phyloP scores from a whole-genome alignment of 2,797 vertebrate genomes.

The Menidia menidia region DNA sequence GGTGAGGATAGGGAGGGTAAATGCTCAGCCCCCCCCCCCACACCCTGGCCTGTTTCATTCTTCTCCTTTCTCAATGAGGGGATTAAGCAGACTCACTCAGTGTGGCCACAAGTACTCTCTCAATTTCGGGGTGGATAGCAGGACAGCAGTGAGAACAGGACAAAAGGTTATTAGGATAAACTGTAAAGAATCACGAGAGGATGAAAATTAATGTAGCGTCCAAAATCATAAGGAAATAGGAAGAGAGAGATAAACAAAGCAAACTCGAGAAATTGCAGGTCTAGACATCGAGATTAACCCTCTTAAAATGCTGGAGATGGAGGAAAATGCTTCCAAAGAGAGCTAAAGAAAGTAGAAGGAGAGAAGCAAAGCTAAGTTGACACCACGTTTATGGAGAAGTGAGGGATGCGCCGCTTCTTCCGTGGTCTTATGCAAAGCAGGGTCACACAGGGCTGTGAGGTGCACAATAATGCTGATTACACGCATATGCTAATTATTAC shows the following conservation, averaged over 20 bases:
- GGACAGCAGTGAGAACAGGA: conserved; percentile 63
- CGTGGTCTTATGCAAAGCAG: conserved; percentile 86
- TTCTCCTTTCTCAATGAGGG: conserved; percentile 84
- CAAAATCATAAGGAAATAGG: conserved; percentile 41
- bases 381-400: conserved; percentile 79
- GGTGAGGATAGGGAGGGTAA: conserved; percentile 70
- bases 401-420: conserved; percentile 82
- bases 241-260: conserved; percentile 19
- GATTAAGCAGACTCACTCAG: conserved; percentile 84
- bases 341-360: conserved; percentile 71
- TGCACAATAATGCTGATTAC: conserved; percentile 90
- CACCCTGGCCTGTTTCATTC: conserved; percentile 80
- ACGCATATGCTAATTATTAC: conserved; percentile 90
- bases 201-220: conserved; percentile 33
- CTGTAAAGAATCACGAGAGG: conserved; percentile 45
- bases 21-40: conserved; percentile 63
- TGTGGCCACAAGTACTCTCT: conserved; percentile 73
- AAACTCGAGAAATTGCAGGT: conserved; percentile 42
- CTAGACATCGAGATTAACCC: conserved; percentile 39
- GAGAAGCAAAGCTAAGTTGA: conserved; percentile 82
- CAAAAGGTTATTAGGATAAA: conserved; percentile 60
- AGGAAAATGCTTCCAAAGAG: conserved; percentile 70
- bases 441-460: conserved; percentile 83
- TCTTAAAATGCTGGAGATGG: conserved; percentile 64
- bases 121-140: conserved; percentile 61